Evolutionary conservation across 2,113 vertebrate species (phyloP), one percentile per base, ranked within the genome.

Genomic region (Electrona antarctica): DNA sequence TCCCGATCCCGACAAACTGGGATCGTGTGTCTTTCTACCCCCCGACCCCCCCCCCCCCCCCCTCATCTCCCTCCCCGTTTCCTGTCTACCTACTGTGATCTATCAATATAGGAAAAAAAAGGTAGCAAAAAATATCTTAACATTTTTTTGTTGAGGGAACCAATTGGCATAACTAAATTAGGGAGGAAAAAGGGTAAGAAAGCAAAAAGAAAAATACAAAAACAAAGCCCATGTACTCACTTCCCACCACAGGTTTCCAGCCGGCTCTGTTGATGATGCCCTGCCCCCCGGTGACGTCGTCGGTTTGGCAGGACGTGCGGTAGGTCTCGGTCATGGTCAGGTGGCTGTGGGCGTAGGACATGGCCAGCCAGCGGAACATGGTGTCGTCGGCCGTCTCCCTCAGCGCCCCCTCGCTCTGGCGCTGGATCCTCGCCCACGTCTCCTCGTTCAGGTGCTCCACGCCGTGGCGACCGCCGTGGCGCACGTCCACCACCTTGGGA

Each of bases 311-410:
- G 21, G 95, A 95, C 0, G 96, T 94, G 0, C 93, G 90, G 80
- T 94, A 94, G 54, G 93, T 95, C 77, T 97, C 94, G 0, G 90
- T 95, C 97, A 99, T 96, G 76, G 92, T 95, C 62, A 96, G 95
- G 75, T 99, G 97, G 8, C 97, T 95, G 0, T 97, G 98, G 65
- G 98, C 96, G 0, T 95, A 99, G 3, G 97, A 94, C 87, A 98
- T 96, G 12, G 97, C 96, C 5, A 99, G 87, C 98, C 98, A 99
- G 49, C 96, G 94, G 80, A 99, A 99, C 84, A 99, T 94, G 52
- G 95, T 92, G 0, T 98, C 95, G 70, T 99, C 98, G 0, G 95
- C 91, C 0, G 94, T 96, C 86, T 95, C 94, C 79, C 93, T 92
- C 66, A 91, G 83, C 4, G 88, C 88, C 0, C 89, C 92, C 52